Base-by-base conservation (phyloP, 2,797 vertebrate species). In the Melopsittacus undulatus region DNA sequence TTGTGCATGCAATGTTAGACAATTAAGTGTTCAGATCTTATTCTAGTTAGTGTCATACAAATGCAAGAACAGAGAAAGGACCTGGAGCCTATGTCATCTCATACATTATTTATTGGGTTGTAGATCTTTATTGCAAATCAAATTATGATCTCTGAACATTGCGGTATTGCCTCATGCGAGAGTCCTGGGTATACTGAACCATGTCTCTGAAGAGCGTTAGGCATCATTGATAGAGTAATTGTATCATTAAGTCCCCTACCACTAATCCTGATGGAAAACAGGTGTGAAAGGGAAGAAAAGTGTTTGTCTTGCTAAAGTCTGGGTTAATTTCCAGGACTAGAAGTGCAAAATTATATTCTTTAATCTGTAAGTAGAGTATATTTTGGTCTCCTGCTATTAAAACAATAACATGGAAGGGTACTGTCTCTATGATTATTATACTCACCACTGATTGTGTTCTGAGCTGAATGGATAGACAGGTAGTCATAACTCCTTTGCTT, bases 401-500 rank as follows among this genome's bases (percentile, higher is more conserved):
- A 81, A 84, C 34, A 36, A 51, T 69, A 75, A 79, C 56, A 56
- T 18, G 13, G 40, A 73, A 63, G 26, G 32, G 10, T 59, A n/a
- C 21, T 12, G 3, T 51, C 18, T 87, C 29, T 27, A 3, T 78
- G 32, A 48, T 73, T 75, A 45, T 52, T 74, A 38, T 92, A 97
- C 97, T 97, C 59, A 97, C 97, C 91, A 51, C 94, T 96, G 77
- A 32, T 51, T 45, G 91, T 87, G 67, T 96, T 97, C 46, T 94
- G 97, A 75, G 91, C 75, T 63, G 96, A 96, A 66, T 93, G 91
- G 32, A 93, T 92, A 52, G 95, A 97, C 67, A 96, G 96, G 26
- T 97, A 97, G 54, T 97, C 97, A 7, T 92, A 96, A 75, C 94
- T 93, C 73, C 85, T 95, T 89, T 87, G 95, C 34, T 96, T 97